Base-by-base conservation (phyloP, 2,797 vertebrate genomes). In the Danionella dracula region DNA sequence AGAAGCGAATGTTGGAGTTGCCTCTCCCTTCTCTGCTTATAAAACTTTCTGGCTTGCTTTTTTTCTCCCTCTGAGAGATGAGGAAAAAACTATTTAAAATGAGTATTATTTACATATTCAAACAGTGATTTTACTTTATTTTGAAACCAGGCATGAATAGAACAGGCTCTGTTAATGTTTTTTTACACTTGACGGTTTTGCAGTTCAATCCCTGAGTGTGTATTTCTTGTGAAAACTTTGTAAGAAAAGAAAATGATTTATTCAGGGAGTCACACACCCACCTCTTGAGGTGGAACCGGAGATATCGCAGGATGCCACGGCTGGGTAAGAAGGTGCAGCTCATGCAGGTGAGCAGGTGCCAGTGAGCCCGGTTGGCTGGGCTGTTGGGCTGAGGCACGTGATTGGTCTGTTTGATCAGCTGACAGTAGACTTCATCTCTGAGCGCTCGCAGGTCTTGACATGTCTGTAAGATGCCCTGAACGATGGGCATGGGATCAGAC, bases 371-470 rank as follows among this genome's bases (percentile, higher is more conserved):
- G 61, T 93, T 94, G 68, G 90, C 86, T 0, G 86, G 54, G 40
- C 89, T 90, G 79, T 91, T 92, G 71, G 93, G 93, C 70, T 94
- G 92, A 0, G 92, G 90, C 71, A 93, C 92, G 17, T 95, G 92
- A 79, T 93, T 97, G 70, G 91, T 95, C 79, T 97, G 94, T 76
- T 97, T 97, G 86, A 96, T 93, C 76, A 97, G 89, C 87, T 97
- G 94, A 73, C 94, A 96, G 78, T 94, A 97, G 27, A 96, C 92
- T 77, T 97, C 94, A 17, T 97, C 93, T 50, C 94, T 82, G 37
- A 97, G 84, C 0, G 92, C 69, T 73, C 84, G 88, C 75, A 97
- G 81, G 81, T 96, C 93, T 16, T 95, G 94, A 82, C 94, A 97
- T 50, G 94, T 95, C 86, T 96, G 94, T 51, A 97, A 86, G 81